Conservation (phyloP, 2,888 invertebrate species). For the Cylloceria caligata region DNA sequence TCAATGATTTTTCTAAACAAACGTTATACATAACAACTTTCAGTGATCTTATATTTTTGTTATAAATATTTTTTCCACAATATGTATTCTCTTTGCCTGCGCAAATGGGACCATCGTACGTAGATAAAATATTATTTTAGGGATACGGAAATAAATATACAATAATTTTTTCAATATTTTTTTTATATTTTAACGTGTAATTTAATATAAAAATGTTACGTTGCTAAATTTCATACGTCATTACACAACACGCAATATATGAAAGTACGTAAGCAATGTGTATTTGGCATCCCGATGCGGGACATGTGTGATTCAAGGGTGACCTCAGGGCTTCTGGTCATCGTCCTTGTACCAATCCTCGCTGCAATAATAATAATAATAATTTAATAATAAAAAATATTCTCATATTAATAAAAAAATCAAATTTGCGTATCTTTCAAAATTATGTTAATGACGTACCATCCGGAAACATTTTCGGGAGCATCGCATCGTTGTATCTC, state of each 20-base stretch:
- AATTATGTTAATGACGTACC: conserved; percentile 86
- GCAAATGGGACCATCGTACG: background rate
- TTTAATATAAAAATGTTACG: conserved; percentile 73
- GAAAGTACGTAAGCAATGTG: conserved; percentile 71
- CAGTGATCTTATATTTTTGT: background rate
- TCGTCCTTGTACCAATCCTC: conserved; percentile 97
- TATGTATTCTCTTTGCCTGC: background rate
- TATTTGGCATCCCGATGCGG: conserved; percentile 82
- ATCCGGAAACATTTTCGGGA: conserved; percentile 96
- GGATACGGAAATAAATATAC: background rate
- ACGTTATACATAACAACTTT: background rate
- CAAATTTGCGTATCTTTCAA: background rate
- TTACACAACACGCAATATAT: conserved; percentile 70
- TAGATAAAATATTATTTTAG: conserved; percentile 17
- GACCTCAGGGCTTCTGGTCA: conserved; percentile 84
- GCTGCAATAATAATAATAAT: conserved; percentile 83
- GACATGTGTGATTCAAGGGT: conserved; percentile 77
- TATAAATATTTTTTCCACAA: background rate
- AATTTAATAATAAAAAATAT: conserved; percentile 41
- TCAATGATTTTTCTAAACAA: conserved; percentile 5
- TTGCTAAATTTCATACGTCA: conserved; percentile 72
- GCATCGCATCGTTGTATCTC: conserved; percentile 93
- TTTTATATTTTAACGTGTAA: conserved; percentile 57
- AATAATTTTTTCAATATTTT: conserved; percentile 56
- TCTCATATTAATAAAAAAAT: conserved; percentile 17